Percentiles rank a stretch among this genome's conserved stretches.
phyloP scores from a whole-genome alignment of 2,113 vertebrate genomes.

The Bos javanicus region DNA sequence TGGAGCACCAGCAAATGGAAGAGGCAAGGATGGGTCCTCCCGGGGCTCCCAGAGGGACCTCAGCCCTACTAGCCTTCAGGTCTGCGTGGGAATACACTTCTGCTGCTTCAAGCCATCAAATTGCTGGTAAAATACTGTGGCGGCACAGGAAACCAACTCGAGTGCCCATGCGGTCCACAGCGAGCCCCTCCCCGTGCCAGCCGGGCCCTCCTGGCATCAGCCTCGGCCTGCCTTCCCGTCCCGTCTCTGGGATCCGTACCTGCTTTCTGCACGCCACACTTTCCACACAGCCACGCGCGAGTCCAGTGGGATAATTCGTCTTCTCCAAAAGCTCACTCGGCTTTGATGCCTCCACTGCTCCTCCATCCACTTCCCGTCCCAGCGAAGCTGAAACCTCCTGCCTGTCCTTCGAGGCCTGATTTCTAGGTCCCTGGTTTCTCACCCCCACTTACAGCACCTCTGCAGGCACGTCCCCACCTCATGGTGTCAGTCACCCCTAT shows the following conservation, averaged over 20 bases:
- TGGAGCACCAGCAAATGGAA: background rate
- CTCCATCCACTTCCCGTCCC: background rate
- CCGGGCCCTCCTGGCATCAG: background rate
- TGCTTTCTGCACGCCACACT: background rate
- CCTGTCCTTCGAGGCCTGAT: background rate
- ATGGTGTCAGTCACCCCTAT: background rate
- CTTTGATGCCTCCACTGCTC: background rate
- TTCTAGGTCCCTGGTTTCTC: background rate
- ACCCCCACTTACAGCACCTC: background rate
- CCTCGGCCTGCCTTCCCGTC: background rate
- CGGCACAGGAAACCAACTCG: background rate
- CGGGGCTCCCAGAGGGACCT: background rate
- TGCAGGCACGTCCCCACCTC: background rate
- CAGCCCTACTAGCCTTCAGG: background rate
- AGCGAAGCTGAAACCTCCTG: background rate
- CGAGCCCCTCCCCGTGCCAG: too few species aligned
- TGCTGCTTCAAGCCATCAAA: background rate
- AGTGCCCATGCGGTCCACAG: background rate
- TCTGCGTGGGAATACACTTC: background rate
- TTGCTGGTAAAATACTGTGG: background rate
- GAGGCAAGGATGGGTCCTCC: background rate
- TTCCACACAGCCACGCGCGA: fast-evolving
- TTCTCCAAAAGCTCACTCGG: background rate
- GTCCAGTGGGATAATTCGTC: too few species aligned
- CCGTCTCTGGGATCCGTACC: background rate